These are phyloP conservation scores for Catharus ustulatus DNA, from an alignment of 2,797 vertebrate genomes.

Conservation along the genomic window DNA sequence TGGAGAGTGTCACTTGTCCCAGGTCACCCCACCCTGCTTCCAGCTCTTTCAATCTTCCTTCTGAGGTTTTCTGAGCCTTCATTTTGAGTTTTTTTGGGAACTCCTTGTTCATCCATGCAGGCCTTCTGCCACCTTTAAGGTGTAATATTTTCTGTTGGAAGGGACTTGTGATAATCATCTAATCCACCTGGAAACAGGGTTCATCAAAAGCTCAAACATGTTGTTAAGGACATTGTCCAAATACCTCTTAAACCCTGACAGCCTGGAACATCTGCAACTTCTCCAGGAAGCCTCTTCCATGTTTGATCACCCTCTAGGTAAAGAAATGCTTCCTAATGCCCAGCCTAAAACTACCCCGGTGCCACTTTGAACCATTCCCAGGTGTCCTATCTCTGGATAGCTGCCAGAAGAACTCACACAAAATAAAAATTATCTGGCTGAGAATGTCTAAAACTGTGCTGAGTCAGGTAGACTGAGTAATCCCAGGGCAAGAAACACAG, in stretches of 20 bases:
- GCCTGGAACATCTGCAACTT: not conserved
- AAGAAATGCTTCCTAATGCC: not conserved
- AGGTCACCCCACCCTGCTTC: not conserved
- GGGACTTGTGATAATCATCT: not conserved
- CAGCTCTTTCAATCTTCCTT: not conserved
- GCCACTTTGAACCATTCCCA: not conserved
- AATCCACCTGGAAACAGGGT: not conserved
- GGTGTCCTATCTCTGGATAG: fast-evolving
- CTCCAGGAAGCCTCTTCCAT: not conserved
- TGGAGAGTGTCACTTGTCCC: not conserved
- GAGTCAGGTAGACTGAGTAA: not conserved
- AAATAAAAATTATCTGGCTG: not conserved
- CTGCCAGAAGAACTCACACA: fast-evolving
- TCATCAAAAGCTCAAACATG: not conserved
- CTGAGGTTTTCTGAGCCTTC: not conserved
- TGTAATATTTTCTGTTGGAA: not conserved
- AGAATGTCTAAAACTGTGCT: not conserved
- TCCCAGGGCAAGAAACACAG: not conserved
- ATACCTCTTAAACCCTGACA: not conserved
- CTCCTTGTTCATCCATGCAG: not conserved
- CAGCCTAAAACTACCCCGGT: fast-evolving
- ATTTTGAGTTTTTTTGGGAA: not conserved
- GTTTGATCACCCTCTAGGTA: not conserved
- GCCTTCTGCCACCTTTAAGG: not conserved
- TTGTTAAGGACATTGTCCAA: not conserved